phyloP scores from a whole-genome alignment of 2,797 vertebrate species.

The Carapus acus region DNA sequence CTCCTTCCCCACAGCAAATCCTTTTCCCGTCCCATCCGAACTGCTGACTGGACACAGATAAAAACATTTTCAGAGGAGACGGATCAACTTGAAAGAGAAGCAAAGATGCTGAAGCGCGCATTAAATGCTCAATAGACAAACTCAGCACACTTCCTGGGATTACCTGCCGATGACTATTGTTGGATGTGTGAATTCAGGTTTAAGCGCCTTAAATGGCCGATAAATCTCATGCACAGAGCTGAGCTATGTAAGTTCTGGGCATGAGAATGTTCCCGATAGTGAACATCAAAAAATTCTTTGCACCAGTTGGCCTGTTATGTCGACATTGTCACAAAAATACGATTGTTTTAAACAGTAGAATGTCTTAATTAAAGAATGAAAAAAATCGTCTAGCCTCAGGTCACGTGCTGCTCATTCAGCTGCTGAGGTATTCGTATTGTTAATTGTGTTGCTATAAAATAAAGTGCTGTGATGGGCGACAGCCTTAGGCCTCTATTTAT shows the following conservation, averaged over 20 bases:
- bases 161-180: neutral
- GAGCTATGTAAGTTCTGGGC: neutral
- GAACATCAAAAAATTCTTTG: too few species aligned
- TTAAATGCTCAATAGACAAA: slow-evolving; percentile 14
- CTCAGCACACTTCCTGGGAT: neutral
- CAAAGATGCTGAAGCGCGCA: slow-evolving; percentile 25
- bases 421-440: slow-evolving; percentile 6
- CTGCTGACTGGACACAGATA: slow-evolving; percentile 52
- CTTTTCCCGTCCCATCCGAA: slow-evolving; percentile 26
- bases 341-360: neutral
- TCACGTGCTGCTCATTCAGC: neutral
- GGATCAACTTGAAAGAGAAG: slow-evolving; percentile 20
- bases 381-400: neutral
- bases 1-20: slow-evolving; percentile 27
- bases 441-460: slow-evolving; percentile 24
- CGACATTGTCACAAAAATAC: too few species aligned
- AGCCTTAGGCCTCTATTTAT: slow-evolving; percentile 70
- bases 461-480: slow-evolving; percentile 38
- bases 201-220: neutral
- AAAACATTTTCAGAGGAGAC: slow-evolving; percentile 14
- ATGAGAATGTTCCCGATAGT: too few species aligned
- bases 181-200: too few species aligned
- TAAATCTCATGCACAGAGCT: neutral
- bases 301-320: too few species aligned
- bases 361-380: neutral